Percentiles rank a stretch among this genome's conserved stretches.
These are phyloP conservation scores for Caenorhabditis drosophilae DNA, from an alignment of 2,888 invertebrate genomes.

Conservation along the genomic window DNA sequence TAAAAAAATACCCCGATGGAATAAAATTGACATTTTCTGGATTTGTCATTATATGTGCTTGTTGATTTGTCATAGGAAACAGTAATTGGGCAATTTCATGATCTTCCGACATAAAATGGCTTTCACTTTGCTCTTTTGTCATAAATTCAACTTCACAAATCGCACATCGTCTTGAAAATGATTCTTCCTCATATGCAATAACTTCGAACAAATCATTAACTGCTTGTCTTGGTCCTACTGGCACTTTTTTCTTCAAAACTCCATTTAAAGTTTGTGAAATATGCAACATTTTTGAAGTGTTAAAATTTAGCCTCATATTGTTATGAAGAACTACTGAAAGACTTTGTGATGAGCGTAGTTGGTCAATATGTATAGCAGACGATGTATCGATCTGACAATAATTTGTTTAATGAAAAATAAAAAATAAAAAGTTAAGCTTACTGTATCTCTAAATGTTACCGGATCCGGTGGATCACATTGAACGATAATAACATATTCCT, in stretches of 20 bases:
- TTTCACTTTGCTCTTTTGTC: slow-evolving; percentile 26
- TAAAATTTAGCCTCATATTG: slow-evolving; percentile 24
- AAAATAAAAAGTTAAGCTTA: slow-evolving; percentile 8
- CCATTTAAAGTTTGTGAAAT: slow-evolving; percentile 4
- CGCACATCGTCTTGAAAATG: slow-evolving; percentile 30
- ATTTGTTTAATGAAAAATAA: neutral
- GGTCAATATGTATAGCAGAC: slow-evolving; percentile 2
- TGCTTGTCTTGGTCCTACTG: neutral
- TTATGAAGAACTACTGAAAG: slow-evolving; percentile 28
- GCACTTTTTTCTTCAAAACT: neutral
- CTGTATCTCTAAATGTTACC: slow-evolving; percentile 31
- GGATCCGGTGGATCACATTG: slow-evolving; percentile 16
- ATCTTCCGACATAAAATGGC: slow-evolving; percentile 48
- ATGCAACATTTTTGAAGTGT: slow-evolving; percentile 20
- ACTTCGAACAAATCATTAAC: slow-evolving; percentile 21
- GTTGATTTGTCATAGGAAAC: slow-evolving; percentile 17
- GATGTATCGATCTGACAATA: neutral
- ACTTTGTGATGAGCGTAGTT: slow-evolving; percentile 12
- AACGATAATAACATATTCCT: slow-evolving; percentile 32
- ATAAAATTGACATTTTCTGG: slow-evolving; percentile 5
- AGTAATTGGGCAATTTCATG: slow-evolving; percentile 45
- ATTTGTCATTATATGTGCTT: slow-evolving; percentile 1
- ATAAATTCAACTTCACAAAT: slow-evolving; percentile 44
- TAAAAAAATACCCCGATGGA: neutral
- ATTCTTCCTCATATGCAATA: slow-evolving; percentile 8